Conservation (phyloP, 2,113 vertebrate genomes). For the Tetrax tetrax region DNA sequence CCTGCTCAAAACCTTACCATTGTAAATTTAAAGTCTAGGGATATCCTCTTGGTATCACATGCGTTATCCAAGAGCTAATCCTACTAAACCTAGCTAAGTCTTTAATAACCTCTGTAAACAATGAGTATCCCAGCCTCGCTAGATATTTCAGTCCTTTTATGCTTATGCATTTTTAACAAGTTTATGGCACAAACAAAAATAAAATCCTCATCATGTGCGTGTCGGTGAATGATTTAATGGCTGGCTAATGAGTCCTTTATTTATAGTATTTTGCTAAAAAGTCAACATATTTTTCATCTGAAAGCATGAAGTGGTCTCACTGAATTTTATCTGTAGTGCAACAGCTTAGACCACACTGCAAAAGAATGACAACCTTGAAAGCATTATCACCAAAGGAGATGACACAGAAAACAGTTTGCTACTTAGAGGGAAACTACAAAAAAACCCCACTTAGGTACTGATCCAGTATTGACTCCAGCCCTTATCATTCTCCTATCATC, state of each 20-base stretch:
- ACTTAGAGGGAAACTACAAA: not conserved
- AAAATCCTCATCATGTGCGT: not conserved
- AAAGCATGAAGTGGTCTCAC: not conserved
- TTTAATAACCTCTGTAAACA: slow-evolving; percentile 43
- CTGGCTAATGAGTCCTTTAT: not conserved
- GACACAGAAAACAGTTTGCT: not conserved
- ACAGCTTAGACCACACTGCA: not conserved
- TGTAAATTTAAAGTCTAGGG: not conserved
- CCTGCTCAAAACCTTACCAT: not conserved
- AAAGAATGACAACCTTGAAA: not conserved
- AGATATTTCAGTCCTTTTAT: not conserved
- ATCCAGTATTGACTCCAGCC: not conserved
- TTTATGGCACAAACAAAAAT: not conserved
- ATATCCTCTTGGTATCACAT: slow-evolving; percentile 2
- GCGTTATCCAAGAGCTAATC: slow-evolving; percentile 14
- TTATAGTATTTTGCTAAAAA: not conserved
- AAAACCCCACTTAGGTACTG: not conserved
- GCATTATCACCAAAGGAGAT: not conserved
- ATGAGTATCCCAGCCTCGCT: not conserved
- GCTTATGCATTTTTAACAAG: not conserved
- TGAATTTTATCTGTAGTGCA: not conserved
- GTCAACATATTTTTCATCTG: not conserved
- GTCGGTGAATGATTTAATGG: not conserved
- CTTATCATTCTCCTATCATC: not conserved
- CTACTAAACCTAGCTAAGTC: slow-evolving; percentile 23